Conservation (phyloP, 2,797 vertebrate species). For the Lagodon rhomboides region DNA sequence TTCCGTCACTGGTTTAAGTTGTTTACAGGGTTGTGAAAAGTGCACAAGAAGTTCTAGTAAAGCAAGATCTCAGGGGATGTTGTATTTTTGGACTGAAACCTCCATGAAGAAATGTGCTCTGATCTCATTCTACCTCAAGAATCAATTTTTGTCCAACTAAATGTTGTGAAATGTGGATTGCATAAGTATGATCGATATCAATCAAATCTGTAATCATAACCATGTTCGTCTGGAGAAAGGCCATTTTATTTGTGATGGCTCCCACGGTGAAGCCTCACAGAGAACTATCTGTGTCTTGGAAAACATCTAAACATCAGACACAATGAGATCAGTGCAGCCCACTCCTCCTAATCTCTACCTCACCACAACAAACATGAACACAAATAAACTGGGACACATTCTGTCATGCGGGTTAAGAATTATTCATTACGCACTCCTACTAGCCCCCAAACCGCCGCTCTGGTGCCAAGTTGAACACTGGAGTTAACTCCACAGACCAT, state of each 20-base stretch:
- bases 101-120: conserved; percentile 46
- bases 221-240: conserved; percentile 10
- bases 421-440: conserved; percentile 46
- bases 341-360: conserved; percentile 36
- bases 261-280: conserved; percentile 13
- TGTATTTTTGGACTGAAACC: conserved; percentile 40
- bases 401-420: conserved; percentile 45
- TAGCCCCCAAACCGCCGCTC: conserved; percentile 39
- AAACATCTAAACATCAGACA: conserved; percentile 32
- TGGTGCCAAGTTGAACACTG: conserved; percentile 28
- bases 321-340: conserved; percentile 4
- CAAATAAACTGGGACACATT: conserved; percentile 57
- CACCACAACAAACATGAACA: conserved; percentile 60
- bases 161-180: conserved; percentile 29
- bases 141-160: conserved; percentile 3
- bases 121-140: conserved; percentile 28
- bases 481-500: conserved; percentile 43
- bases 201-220: conserved; percentile 34
- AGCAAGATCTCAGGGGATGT: conserved; percentile 30
- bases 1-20: conserved; percentile 40
- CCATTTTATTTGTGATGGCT: conserved; percentile 27
- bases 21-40: conserved; percentile 34
- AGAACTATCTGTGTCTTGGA: conserved; percentile 35
- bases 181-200: conserved; percentile 30
- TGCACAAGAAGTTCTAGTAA: conserved; percentile 36